A percentile compares a stretch with the other conserved stretches of the same genome.
These are phyloP conservation scores for Brachionus asplanchnoidis DNA, from an alignment of 1,140 invertebrate genomes.

Conservation along the genomic window DNA sequence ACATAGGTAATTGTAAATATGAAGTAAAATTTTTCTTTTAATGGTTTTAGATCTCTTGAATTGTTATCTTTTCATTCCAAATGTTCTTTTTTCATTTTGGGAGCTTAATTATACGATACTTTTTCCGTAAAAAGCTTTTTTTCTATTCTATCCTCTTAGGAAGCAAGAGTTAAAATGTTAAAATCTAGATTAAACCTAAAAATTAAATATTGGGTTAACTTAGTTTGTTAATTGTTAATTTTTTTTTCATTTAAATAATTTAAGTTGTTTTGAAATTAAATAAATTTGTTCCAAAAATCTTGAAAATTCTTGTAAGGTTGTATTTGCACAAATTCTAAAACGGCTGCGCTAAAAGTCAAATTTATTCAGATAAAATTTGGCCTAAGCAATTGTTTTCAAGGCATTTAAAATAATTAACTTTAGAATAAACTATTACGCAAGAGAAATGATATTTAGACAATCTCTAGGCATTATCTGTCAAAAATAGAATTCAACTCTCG, in stretches of 20 bases:
- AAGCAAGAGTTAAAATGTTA: not conserved
- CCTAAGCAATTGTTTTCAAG: not conserved
- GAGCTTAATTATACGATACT: not conserved
- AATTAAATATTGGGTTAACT: not conserved
- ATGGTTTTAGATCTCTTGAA: not conserved
- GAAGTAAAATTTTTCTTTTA: not conserved
- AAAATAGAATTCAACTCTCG: not conserved
- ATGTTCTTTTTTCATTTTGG: not conserved
- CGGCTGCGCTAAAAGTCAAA: not conserved
- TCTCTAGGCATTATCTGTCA: not conserved
- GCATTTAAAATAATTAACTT: not conserved
- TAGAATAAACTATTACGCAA: not conserved
- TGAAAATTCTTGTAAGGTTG: not conserved
- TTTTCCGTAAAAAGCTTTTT: not conserved
- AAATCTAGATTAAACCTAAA: not conserved
- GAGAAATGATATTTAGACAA: not conserved
- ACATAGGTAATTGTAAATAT: not conserved
- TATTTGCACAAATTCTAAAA: not conserved
- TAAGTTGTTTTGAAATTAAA: not conserved
- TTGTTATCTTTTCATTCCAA: not conserved
- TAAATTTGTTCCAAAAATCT: not conserved
- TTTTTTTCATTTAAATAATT: not conserved
- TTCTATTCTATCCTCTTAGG: not conserved
- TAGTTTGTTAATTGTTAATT: not conserved
- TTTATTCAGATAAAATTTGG: not conserved